Percentiles rank a stretch among this genome's conserved stretches.
Evolutionary conservation across 2,113 vertebrate genomes (phyloP).

Genomic region (Tupaia chinensis): DNA sequence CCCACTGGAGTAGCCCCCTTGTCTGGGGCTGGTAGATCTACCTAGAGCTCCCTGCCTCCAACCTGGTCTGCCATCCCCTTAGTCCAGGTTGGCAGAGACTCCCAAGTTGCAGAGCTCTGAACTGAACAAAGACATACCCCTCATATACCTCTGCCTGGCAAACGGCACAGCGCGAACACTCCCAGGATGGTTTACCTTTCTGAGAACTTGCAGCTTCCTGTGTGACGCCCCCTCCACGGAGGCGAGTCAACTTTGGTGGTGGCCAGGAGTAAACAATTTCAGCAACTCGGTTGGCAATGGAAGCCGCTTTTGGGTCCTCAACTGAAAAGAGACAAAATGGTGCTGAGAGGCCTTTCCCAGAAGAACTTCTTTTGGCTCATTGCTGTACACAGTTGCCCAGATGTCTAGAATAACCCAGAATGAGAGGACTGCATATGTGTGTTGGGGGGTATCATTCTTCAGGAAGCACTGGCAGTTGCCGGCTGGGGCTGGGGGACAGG

Average conservation of each 20-base stretch:
- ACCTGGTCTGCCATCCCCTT: background rate
- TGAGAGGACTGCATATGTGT: background rate
- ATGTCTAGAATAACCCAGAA: background rate
- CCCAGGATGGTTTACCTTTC: constrained; percentile 66
- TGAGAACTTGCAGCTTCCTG: background rate
- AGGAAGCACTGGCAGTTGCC: background rate
- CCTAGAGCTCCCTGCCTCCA: background rate
- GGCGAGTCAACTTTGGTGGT: background rate
- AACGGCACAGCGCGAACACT: background rate
- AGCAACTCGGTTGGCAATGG: constrained; percentile 77
- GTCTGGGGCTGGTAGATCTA: background rate
- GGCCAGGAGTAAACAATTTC: constrained; percentile 80
- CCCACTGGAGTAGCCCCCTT: no score
- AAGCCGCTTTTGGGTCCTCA: constrained; percentile 64
- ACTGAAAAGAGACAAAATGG: constrained; percentile 60
- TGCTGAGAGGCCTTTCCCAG: constrained; percentile 11
- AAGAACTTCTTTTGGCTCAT: background rate
- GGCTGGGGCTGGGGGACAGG: background rate
- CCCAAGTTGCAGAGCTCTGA: background rate
- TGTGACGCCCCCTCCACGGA: background rate
- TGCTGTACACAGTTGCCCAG: background rate
- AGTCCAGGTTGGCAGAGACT: background rate
- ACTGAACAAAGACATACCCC: background rate
- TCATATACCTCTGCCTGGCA: background rate
- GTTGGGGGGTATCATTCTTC: background rate